These are phyloP conservation scores for Oenanthe oenanthe DNA, from an alignment of 2,113 vertebrate genomes.

Conservation along the genomic window DNA sequence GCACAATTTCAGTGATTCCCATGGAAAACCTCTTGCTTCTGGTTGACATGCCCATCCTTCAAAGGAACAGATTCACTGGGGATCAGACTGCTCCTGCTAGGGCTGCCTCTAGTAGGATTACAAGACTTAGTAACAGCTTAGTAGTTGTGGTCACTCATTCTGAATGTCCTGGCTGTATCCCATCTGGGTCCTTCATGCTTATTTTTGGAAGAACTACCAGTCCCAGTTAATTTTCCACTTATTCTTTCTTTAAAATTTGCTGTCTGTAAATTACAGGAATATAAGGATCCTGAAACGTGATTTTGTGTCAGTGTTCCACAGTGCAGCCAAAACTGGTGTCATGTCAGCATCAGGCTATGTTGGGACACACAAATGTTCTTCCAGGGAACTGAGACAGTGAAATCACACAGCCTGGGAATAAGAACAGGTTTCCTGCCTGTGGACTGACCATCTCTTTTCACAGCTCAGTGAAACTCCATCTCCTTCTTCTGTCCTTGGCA, in stretches of 20 bases:
- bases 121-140: no score
- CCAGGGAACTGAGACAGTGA: neutral
- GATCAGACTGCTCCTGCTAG: neutral
- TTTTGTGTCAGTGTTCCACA: neutral
- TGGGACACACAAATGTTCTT: neutral
- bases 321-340: neutral
- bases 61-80: neutral
- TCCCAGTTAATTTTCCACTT: neutral
- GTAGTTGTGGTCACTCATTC: neutral
- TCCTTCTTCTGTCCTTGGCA: conserved; percentile 3
- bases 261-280: neutral
- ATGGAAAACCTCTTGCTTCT: neutral
- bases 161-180: neutral
- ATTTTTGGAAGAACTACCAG: neutral
- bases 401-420: neutral
- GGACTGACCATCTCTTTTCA: neutral
- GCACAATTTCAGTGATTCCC: neutral
- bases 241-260: neutral
- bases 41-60: neutral
- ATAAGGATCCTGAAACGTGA: neutral
- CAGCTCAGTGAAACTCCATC: neutral
- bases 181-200: neutral
- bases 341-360: neutral
- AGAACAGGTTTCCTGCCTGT: neutral
- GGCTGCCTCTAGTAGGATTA: neutral